A percentile compares a stretch with the other conserved stretches of the same genome.
phyloP scores from a whole-genome alignment of 2,797 vertebrate genomes.

The Gastrophryne carolinensis region DNA sequence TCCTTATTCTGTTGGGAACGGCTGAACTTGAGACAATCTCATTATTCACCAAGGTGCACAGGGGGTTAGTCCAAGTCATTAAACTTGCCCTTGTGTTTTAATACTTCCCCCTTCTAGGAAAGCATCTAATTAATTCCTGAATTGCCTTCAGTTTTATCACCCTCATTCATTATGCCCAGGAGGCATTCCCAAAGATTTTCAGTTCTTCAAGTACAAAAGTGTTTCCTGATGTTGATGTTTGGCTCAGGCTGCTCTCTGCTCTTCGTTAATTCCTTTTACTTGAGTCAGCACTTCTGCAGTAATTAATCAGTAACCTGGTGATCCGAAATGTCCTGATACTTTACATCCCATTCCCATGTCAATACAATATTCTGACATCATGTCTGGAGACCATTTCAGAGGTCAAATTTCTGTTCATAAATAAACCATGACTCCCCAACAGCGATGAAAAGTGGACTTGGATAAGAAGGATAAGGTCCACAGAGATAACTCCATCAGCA shows the following conservation, averaged over 20 bases:
- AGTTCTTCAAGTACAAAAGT: constrained; percentile 33
- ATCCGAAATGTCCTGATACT: not conserved
- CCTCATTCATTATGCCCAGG: constrained; percentile 50
- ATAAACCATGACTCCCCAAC: no score
- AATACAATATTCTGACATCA: no score
- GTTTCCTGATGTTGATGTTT: constrained; percentile 36
- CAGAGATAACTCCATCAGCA: no score
- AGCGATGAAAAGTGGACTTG: no score
- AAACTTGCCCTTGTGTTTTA: constrained; percentile 44
- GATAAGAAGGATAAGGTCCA: no score
- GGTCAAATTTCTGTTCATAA: no score
- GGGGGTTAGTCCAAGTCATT: constrained; percentile 39
- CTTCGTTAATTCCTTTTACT: not conserved
- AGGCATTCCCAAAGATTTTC: constrained; percentile 47
- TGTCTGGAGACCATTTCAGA: no score
- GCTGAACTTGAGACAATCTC: constrained; percentile 30
- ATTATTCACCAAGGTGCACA: constrained; percentile 18
- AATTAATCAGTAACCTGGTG: not conserved
- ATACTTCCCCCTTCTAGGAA: constrained; percentile 40
- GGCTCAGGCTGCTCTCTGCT: not conserved
- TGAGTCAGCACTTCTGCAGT: not conserved
- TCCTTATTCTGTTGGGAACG: constrained; percentile 6
- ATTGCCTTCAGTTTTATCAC: constrained; percentile 36
- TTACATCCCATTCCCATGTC: no score
- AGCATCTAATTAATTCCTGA: constrained; percentile 47